These are phyloP conservation scores for Dolichallabes microphthalmus DNA, from an alignment of 2,113 vertebrate genomes.

Conservation along the genomic window DNA sequence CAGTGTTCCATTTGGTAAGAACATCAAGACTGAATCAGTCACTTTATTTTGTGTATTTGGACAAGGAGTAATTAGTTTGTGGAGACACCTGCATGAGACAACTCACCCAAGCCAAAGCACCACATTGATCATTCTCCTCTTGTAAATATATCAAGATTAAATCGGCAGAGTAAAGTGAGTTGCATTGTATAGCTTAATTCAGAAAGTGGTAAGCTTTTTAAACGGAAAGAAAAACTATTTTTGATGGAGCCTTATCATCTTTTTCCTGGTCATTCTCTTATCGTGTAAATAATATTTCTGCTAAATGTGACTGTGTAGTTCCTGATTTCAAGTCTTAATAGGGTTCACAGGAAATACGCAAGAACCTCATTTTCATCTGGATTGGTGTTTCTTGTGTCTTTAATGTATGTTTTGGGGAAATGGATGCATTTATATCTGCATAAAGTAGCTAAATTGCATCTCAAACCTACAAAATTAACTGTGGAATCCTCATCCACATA, in stretches of 20 bases:
- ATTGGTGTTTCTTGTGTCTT: not conserved
- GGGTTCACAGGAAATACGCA: not conserved
- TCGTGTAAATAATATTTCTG: not conserved
- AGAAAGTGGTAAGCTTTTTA: not conserved
- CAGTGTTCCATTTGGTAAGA: constrained; percentile 44
- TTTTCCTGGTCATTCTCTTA: constrained; percentile 1
- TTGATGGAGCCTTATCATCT: not conserved
- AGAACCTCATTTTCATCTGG: not conserved
- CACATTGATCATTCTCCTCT: constrained; percentile 5
- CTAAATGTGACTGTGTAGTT: not conserved
- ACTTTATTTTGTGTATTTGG: constrained; percentile 38
- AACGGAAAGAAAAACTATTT: not conserved
- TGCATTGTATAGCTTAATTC: not conserved
- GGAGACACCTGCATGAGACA: constrained; percentile 41
- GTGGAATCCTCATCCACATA: not conserved
- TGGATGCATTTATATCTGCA: not conserved
- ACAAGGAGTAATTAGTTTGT: constrained; percentile 37
- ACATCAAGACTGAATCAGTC: constrained; percentile 32
- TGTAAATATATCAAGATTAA: constrained; percentile 11
- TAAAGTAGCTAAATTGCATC: not conserved
- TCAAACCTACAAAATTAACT: too few species aligned
- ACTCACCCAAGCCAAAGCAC: constrained; percentile 10
- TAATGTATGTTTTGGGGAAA: not conserved
- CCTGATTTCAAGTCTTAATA: not conserved
- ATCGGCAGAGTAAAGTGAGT: not conserved